Evolutionary conservation across 2,113 vertebrate species (phyloP).

Genomic region (Falco punctatus): DNA sequence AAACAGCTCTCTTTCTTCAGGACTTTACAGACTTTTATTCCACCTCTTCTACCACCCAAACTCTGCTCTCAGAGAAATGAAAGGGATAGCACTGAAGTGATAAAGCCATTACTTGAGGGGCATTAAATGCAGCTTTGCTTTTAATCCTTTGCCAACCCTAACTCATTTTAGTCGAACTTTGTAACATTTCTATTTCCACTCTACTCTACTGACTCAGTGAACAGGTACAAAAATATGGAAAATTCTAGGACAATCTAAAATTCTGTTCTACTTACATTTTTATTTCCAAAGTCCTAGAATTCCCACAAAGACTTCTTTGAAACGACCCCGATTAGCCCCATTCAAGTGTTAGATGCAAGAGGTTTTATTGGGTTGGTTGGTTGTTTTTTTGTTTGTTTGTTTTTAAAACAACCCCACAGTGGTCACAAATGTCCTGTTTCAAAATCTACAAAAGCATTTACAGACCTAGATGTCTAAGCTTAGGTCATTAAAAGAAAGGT

Average conservation of each 20-base stretch:
- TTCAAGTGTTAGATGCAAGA: slow-evolving; percentile 45
- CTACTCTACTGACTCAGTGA: not conserved
- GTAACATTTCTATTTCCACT: not conserved
- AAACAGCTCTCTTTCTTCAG: slow-evolving; percentile 18
- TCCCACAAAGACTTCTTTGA: slow-evolving; percentile 34
- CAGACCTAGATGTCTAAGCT: slow-evolving; percentile 36
- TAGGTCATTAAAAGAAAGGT: slow-evolving; percentile 45
- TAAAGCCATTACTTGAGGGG: not conserved
- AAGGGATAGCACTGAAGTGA: not conserved
- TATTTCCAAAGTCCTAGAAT: slow-evolving; percentile 11
- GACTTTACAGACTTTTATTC: not conserved
- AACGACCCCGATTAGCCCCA: slow-evolving; percentile 7
- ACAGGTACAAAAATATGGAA: slow-evolving; percentile 41
- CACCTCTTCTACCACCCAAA: slow-evolving; percentile 21
- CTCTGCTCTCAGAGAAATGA: slow-evolving; percentile 17
- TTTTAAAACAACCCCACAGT: slow-evolving; percentile 32
- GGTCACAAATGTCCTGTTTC: slow-evolving; percentile 48
- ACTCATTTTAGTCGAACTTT: not conserved
- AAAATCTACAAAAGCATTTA: slow-evolving; percentile 61
- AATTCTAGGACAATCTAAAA: slow-evolving; percentile 49
- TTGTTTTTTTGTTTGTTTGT: not conserved
- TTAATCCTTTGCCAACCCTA: not conserved
- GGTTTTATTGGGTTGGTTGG: not conserved
- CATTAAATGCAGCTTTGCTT: not conserved
- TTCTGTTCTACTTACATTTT: not conserved